Conservation (phyloP, 2,113 vertebrate species). For the Zapornia atra region DNA sequence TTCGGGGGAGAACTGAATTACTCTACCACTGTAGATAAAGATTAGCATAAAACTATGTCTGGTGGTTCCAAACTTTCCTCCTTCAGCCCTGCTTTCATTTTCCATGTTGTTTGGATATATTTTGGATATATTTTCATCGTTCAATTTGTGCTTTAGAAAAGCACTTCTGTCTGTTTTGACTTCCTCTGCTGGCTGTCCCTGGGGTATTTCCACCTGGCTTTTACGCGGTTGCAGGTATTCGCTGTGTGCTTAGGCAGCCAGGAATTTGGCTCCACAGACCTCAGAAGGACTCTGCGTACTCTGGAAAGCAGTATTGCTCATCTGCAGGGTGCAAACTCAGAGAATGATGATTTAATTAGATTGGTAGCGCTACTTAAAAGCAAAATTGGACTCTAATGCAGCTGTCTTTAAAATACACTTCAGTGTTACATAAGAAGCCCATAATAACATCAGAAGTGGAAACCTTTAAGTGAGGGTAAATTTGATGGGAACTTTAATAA, state of each 20-base stretch:
- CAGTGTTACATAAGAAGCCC: not conserved
- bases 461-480: not conserved
- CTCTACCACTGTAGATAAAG: not conserved
- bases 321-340: not conserved
- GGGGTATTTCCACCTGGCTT: not conserved
- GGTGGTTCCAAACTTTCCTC: not conserved
- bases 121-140: not conserved
- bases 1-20: not conserved
- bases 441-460: slow-evolving; percentile 11
- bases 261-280: not conserved
- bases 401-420: slow-evolving; percentile 22
- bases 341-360: slow-evolving; percentile 51
- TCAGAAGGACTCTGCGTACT: not conserved
- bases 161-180: not conserved
- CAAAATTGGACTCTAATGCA: not conserved
- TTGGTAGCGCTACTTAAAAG: slow-evolving; percentile 42
- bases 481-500: not conserved
- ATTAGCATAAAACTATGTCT: not conserved
- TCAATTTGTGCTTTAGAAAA: not conserved
- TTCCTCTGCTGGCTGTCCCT: not conserved
- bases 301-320: not conserved
- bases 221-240: not conserved
- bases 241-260: not conserved
- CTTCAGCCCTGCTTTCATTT: not conserved
- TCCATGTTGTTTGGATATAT: not conserved